Percentiles rank a stretch among this genome's conserved stretches.
These are phyloP conservation scores for Sparidentex hasta DNA, from an alignment of 2,797 vertebrate genomes.

Conservation along the genomic window DNA sequence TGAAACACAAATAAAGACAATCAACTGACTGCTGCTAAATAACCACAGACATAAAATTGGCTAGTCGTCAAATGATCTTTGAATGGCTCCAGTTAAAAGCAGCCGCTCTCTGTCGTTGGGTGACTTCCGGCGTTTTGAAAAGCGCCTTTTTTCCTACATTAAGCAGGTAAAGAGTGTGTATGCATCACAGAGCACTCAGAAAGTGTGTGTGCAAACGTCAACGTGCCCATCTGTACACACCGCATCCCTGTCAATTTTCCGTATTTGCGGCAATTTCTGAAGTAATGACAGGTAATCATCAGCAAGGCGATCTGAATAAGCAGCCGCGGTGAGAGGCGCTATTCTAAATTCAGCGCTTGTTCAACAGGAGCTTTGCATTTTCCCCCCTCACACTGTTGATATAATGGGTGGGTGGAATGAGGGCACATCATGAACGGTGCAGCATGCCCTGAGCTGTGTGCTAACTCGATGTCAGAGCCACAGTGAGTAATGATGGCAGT, in stretches of 20 bases:
- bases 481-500: conserved; percentile 80
- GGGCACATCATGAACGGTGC: conserved; percentile 77
- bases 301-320: conserved; percentile 63
- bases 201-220: background rate
- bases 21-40: background rate
- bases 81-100: conserved; percentile 13
- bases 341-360: conserved; percentile 73
- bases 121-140: conserved; percentile 16
- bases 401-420: conserved; percentile 81
- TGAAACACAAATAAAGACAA: background rate
- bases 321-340: conserved; percentile 46
- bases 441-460: conserved; percentile 77
- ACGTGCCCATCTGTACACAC: conserved; percentile 8
- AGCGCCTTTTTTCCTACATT: conserved; percentile 13
- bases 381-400: conserved; percentile 66
- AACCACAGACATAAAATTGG: conserved; percentile 8
- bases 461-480: conserved; percentile 76
- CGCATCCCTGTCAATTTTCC: conserved; percentile 51
- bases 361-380: conserved; percentile 72
- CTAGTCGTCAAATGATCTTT: conserved; percentile 3
- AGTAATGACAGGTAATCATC: conserved; percentile 76
- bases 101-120: conserved; percentile 13
- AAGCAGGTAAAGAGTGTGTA: conserved; percentile 2
- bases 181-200: conserved; percentile 15
- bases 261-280: conserved; percentile 60